phyloP scores from a whole-genome alignment of 2,797 vertebrate species.

The Anguilla pacifica region DNA sequence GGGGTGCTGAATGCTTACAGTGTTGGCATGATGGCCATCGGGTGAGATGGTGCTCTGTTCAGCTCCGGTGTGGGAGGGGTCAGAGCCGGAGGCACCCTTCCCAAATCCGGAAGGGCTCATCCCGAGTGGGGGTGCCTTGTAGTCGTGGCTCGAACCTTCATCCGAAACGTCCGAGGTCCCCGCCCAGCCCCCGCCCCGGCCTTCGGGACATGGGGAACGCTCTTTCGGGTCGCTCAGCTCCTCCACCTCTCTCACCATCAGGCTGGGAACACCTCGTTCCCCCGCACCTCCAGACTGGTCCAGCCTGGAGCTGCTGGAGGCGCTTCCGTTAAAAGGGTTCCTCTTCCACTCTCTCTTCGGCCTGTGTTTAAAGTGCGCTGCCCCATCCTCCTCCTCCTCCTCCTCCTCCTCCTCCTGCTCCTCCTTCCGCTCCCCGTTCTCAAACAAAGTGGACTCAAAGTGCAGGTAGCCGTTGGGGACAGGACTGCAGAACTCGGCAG shows the following conservation, averaged over 20 bases:
- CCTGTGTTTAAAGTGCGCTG: background rate
- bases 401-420: slow-evolving; percentile 51
- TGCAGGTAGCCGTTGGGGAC: slow-evolving; percentile 75
- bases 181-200: slow-evolving; percentile 27
- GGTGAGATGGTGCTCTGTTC: background rate
- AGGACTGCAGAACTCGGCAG: slow-evolving; percentile 73
- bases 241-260: slow-evolving; percentile 25
- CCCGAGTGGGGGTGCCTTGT: slow-evolving; percentile 59
- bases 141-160: slow-evolving; percentile 67
- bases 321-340: background rate
- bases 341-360: background rate
- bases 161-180: slow-evolving; percentile 63
- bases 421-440: slow-evolving; percentile 64
- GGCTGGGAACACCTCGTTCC: slow-evolving; percentile 27
- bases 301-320: slow-evolving; percentile 28
- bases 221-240: slow-evolving; percentile 15
- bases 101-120: slow-evolving; percentile 51
- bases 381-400: background rate
- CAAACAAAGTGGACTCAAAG: slow-evolving; percentile 78
- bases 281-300: slow-evolving; percentile 8
- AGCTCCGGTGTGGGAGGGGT: background rate
- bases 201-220: slow-evolving; percentile 8
- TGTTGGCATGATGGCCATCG: background rate
- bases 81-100: slow-evolving; percentile 61
- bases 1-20: slow-evolving; percentile 32